Percentiles rank a stretch among this genome's conserved stretches.
Conservation (phyloP, 2,797 vertebrate genomes). For the Sitta carolinensis region DNA sequence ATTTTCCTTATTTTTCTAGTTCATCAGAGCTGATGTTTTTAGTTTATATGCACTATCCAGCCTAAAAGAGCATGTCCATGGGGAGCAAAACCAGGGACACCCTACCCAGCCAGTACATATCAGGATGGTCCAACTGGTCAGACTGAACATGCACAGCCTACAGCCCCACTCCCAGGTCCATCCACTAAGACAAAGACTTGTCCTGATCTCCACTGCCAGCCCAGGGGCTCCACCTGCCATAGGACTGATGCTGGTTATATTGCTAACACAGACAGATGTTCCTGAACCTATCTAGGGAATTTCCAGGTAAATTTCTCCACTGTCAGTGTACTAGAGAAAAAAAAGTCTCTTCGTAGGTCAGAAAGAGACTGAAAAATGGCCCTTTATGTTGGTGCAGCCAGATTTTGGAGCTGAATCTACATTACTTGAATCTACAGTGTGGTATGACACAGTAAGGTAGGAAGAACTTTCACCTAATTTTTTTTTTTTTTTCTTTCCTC, state of each 20-base stretch:
- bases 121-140: neutral
- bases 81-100: neutral
- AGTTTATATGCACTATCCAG: neutral
- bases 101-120: neutral
- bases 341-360: neutral
- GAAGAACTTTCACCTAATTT: neutral
- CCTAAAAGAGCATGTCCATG: neutral
- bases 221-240: neutral
- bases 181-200: neutral
- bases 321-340: neutral
- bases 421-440: neutral
- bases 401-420: neutral
- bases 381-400: neutral
- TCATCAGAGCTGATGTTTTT: neutral
- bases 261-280: neutral
- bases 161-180: neutral
- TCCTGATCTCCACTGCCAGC: neutral
- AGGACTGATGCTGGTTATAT: rapidly evolving
- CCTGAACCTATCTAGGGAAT: neutral
- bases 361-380: neutral
- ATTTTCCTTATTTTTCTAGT: neutral
- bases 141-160: neutral
- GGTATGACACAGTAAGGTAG: neutral
- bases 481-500: neutral
- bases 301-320: neutral